phyloP scores from a whole-genome alignment of 2,797 vertebrate species.

The Syncerus caffer region DNA sequence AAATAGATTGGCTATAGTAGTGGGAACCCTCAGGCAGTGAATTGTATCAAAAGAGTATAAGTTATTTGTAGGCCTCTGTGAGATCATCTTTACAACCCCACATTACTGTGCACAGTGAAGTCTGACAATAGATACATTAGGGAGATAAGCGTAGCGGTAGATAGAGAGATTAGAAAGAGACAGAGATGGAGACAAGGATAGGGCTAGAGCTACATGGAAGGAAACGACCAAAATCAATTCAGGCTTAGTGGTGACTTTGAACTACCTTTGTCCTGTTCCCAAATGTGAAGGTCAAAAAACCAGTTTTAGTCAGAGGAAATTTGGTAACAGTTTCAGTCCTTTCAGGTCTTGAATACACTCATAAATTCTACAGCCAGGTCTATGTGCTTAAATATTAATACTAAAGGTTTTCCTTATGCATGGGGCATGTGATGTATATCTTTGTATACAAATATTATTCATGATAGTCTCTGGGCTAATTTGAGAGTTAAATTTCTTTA shows the following conservation, averaged over 20 bases:
- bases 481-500: neutral
- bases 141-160: neutral
- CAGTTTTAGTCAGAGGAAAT: neutral
- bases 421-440: neutral
- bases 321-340: neutral
- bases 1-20: neutral
- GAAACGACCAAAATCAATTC: neutral
- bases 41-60: neutral
- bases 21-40: neutral
- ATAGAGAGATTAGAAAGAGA: neutral
- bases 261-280: neutral
- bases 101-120: neutral
- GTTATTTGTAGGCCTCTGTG: neutral
- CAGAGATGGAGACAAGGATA: neutral
- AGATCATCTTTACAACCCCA: neutral
- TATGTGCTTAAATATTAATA: neutral
- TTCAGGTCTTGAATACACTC: neutral
- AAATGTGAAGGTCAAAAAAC: neutral
- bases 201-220: neutral
- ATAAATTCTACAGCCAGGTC: neutral
- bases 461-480: neutral
- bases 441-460: conserved; percentile 8
- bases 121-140: neutral
- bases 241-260: neutral
- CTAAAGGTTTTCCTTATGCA: neutral